phyloP scores from a whole-genome alignment of 1,140 invertebrate genomes.

The Lepidostoma basale region DNA sequence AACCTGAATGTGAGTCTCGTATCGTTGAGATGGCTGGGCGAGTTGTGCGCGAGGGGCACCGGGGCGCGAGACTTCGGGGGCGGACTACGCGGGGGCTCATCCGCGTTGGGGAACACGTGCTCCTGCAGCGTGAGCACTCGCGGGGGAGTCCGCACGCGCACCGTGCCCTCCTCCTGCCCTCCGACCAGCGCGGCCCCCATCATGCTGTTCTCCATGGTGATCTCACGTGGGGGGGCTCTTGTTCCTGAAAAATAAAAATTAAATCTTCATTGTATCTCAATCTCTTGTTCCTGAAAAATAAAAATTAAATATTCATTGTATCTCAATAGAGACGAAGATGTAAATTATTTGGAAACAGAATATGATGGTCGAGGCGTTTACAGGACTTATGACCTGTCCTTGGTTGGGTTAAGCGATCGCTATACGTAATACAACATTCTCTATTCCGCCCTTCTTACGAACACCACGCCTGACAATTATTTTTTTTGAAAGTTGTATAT shows the following conservation, averaged over 20 bases:
- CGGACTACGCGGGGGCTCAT: constrained; percentile 56
- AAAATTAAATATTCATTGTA: too few species aligned
- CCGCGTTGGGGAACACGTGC: constrained; percentile 77
- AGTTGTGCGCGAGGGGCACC: neutral
- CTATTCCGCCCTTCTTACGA: too few species aligned
- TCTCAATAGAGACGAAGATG: too few species aligned
- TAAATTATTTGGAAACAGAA: too few species aligned
- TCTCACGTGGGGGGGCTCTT: constrained; percentile 80
- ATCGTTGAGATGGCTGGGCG: constrained; percentile 13
- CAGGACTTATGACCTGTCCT: too few species aligned
- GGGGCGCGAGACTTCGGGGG: neutral
- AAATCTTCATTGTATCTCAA: too few species aligned
- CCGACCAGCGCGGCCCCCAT: constrained; percentile 55
- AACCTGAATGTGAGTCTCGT: constrained; percentile 25
- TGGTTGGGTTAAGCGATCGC: too few species aligned
- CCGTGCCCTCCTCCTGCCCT: constrained; percentile 67
- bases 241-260: constrained; percentile 61
- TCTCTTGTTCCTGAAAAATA: too few species aligned
- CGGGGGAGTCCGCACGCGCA: constrained; percentile 81
- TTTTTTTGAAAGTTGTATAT: too few species aligned
- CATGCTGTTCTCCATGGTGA: constrained; percentile 81
- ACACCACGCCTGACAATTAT: too few species aligned
- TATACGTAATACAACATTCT: too few species aligned
- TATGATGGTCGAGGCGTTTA: too few species aligned
- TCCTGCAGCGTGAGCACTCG: constrained; percentile 81